Conservation (phyloP, 2,797 vertebrate genomes). For the Spinus pinus region DNA sequence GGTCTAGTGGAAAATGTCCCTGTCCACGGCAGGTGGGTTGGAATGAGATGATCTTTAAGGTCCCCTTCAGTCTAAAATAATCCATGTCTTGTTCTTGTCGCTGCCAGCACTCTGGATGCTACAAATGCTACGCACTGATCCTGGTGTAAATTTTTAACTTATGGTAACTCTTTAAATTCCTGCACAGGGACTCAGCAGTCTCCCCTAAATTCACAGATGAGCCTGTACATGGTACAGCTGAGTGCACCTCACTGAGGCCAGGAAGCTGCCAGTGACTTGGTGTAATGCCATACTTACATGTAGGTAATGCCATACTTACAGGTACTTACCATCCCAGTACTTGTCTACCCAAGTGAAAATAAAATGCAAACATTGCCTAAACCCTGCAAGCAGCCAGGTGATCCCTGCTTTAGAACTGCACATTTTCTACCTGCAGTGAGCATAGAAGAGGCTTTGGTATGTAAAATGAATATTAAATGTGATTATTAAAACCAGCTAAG, state of each 20-base stretch:
- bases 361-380: neutral
- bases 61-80: neutral
- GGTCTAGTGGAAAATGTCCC: neutral
- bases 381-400: neutral
- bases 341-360: neutral
- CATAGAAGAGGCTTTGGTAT: neutral
- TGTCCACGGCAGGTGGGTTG: rapidly evolving
- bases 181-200: neutral
- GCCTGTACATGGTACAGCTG: neutral
- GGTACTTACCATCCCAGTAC: neutral
- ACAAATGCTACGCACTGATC: neutral
- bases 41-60: neutral
- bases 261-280: neutral
- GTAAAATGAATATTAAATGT: neutral
- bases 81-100: neutral
- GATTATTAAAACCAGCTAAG: neutral
- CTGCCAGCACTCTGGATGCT: neutral
- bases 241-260: neutral
- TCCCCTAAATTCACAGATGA: neutral
- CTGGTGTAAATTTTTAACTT: neutral
- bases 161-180: neutral
- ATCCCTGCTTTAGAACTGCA: neutral
- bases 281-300: neutral
- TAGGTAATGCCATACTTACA: neutral
- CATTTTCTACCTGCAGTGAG: neutral